Evolutionary conservation across 2,888 invertebrate genomes (phyloP).

Genomic region (Callimorpha dominula): DNA sequence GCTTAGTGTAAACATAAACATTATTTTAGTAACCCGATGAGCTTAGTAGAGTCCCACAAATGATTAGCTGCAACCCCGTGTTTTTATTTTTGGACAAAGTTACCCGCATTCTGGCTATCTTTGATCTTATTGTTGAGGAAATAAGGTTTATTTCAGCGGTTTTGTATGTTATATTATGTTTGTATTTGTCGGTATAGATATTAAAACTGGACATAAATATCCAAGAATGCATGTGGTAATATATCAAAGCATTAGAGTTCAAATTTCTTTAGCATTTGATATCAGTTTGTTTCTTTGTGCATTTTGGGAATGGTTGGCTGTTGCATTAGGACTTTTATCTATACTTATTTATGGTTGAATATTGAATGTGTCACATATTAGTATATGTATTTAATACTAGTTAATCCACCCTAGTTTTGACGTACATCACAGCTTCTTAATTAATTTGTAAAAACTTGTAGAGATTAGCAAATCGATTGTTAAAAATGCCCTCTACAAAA

Average conservation of each 20-base stretch:
- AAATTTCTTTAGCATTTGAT: slow-evolving; percentile 20
- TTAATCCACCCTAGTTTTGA: slow-evolving; percentile 34
- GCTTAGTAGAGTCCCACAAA: slow-evolving; percentile 77
- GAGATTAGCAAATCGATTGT: slow-evolving; percentile 43
- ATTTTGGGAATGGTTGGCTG: background rate
- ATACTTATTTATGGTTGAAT: background rate
- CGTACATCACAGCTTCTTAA: slow-evolving; percentile 46
- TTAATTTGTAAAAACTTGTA: slow-evolving; percentile 65
- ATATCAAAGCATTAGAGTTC: slow-evolving; percentile 18
- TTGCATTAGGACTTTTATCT: slow-evolving; percentile 6
- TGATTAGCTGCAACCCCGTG: slow-evolving; percentile 72
- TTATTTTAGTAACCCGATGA: slow-evolving; percentile 85
- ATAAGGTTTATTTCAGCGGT: slow-evolving; percentile 15
- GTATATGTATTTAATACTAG: slow-evolving; percentile 37
- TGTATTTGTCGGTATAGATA: slow-evolving; percentile 24
- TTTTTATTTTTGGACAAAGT: slow-evolving; percentile 33
- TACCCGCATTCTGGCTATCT: background rate
- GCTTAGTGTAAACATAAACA: slow-evolving; percentile 82
- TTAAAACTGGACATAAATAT: slow-evolving; percentile 22
- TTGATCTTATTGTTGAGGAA: background rate
- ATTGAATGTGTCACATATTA: background rate
- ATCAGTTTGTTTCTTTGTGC: slow-evolving; percentile 15
- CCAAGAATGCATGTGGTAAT: slow-evolving; percentile 15
- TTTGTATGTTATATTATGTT: slow-evolving; percentile 6
- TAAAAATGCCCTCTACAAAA: slow-evolving; percentile 31